These are phyloP conservation scores for Troides helena DNA, from an alignment of 2,888 invertebrate species.

Conservation along the genomic window DNA sequence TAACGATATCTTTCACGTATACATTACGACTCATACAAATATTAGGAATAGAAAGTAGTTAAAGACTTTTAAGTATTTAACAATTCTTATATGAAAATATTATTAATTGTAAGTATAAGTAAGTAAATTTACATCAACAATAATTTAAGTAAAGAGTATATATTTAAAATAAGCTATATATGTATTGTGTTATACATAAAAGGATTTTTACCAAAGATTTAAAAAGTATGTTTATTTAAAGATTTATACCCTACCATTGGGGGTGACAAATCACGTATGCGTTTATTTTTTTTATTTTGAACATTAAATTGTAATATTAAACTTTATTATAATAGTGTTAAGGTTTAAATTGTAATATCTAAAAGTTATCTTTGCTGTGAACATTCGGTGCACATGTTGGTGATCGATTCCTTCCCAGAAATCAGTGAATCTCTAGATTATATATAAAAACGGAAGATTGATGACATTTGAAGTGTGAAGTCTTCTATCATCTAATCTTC, in stretches of 20 bases:
- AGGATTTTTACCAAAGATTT: not conserved
- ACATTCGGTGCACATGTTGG: slow-evolving; percentile 41
- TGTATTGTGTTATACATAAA: not conserved
- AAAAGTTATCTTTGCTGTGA: slow-evolving; percentile 36
- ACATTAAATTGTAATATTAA: slow-evolving; percentile 11
- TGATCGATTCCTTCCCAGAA: slow-evolving; percentile 43
- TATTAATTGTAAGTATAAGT: too few relatives aligned
- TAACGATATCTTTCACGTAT: too few relatives aligned
- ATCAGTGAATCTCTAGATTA: slow-evolving; percentile 52
- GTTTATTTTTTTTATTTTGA: slow-evolving; percentile 31
- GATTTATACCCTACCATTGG: slow-evolving; percentile 41
- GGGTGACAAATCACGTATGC: slow-evolving; percentile 57
- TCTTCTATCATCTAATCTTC: slow-evolving; percentile 38
- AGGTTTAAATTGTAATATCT: slow-evolving; percentile 20
- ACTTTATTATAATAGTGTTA: slow-evolving; percentile 31
- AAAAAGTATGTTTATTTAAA: not conserved
- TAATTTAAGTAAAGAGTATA: not conserved
- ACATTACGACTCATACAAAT: too few relatives aligned
- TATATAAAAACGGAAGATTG: slow-evolving; percentile 60
- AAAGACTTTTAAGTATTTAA: too few relatives aligned
- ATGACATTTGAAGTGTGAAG: slow-evolving; percentile 65
- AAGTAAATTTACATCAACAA: too few relatives aligned
- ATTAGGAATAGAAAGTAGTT: too few relatives aligned
- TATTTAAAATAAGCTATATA: not conserved
- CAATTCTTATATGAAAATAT: too few relatives aligned